Evolutionary conservation across 2,113 vertebrate species (phyloP), one percentile per base, ranked within the genome.

Genomic region (Aphelocoma coerulescens): DNA sequence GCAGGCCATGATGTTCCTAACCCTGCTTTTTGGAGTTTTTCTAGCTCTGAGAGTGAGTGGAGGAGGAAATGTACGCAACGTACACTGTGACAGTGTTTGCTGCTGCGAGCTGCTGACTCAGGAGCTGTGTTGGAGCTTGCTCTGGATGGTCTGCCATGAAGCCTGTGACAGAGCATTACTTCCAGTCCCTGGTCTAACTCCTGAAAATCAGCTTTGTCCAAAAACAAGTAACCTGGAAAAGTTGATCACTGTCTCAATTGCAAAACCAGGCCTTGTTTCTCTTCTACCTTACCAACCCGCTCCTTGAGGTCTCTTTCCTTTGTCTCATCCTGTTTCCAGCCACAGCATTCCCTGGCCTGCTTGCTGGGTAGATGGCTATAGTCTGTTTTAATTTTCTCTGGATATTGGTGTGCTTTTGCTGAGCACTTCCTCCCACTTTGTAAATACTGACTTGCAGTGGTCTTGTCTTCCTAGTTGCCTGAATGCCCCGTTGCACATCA

Each of bases 161-260:
- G 75, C 43, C 46, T 35, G 51, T 48, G 58, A 57, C 30, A 48
- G 19, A 35, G 19, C 49, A 26, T 74, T 7, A 0, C n/a, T 91
- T 57, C 69, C 44, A 48, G 57, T 69, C 35, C 54, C 16, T 1
- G 4, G 32, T 30, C 85, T 69, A 65, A 59, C 61, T 95, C 63
- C 76, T 76, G 30, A 43, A 83, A 69, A 51, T 30, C 46, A 77
- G 10, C 54, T 74, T 89, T 26, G 41, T 95, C 78, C 90, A 88
- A 91, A 90, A 96, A 37, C 82, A 61, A 66, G n/a, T 91, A 75
- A 88, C 61, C 81, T 90, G 88, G 77, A 93, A 87, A 97, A 76
- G 32, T 11, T 95, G 91, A 61, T 91, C 3, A 1, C 32, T 90
- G 28, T 86, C 90, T 94, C 62, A 55, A 10, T 54, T 88, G 49